These are phyloP conservation scores for Brachirus orientalis DNA, from an alignment of 2,113 vertebrate genomes.

Conservation along the genomic window DNA sequence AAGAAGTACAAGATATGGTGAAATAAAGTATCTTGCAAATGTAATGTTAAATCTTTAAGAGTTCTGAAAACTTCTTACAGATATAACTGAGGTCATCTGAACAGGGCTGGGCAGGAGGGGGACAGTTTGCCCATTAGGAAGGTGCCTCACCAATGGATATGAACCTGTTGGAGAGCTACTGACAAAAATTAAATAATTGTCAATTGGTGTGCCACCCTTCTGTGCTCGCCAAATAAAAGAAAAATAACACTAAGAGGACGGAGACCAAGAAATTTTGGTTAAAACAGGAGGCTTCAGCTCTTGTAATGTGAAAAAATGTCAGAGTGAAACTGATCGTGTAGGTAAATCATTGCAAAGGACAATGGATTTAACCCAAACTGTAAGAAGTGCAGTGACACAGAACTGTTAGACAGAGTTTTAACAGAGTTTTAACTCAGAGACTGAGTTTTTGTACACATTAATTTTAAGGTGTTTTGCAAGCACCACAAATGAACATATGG, in stretches of 20 bases:
- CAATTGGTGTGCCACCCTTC: slow-evolving; percentile 6
- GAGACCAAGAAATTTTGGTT: too few relatives aligned
- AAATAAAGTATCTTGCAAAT: neutral
- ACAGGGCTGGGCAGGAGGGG: slow-evolving; percentile 92
- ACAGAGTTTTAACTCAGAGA: too few relatives aligned
- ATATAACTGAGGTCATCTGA: slow-evolving; percentile 97
- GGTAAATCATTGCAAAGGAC: neutral
- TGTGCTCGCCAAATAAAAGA: neutral
- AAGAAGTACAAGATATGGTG: neutral
- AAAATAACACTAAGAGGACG: too few relatives aligned
- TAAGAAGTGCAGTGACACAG: too few relatives aligned
- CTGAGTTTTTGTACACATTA: neutral
- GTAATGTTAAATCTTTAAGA: neutral
- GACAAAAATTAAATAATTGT: slow-evolving; percentile 21
- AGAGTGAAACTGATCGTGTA: neutral
- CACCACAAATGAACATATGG: slow-evolving; percentile 3
- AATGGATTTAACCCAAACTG: too few relatives aligned
- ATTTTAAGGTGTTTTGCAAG: slow-evolving; percentile 4
- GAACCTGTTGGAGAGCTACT: slow-evolving; percentile 90
- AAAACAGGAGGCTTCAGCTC: too few relatives aligned
- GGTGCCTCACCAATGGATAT: slow-evolving; percentile 92
- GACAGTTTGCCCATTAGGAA: slow-evolving; percentile 93
- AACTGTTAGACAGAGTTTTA: too few relatives aligned
- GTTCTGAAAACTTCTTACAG: slow-evolving; percentile 83
- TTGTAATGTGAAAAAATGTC: neutral